phyloP scores from a whole-genome alignment of 2,888 invertebrate species.

The Drosophila engyochracea region DNA sequence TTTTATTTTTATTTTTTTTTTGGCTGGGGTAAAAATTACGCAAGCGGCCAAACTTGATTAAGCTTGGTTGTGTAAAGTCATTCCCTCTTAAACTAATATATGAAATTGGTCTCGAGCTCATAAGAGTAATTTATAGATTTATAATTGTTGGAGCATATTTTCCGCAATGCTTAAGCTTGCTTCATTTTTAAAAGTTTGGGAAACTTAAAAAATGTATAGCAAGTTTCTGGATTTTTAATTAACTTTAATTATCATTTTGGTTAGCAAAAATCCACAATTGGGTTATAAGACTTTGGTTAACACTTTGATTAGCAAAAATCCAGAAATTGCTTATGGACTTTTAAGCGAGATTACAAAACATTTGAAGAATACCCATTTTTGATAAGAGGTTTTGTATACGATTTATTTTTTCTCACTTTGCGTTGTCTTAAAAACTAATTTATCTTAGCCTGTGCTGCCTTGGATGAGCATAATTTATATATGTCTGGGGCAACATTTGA shows the following conservation, averaged over 20 bases:
- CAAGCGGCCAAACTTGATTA: conserved; percentile 4
- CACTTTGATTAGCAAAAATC: not conserved
- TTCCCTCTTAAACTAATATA: not conserved
- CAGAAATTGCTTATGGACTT: not conserved
- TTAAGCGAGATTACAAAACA: not conserved
- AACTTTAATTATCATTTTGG: not conserved
- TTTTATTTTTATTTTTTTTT: not conserved
- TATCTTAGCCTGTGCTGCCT: not conserved
- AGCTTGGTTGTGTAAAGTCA: not conserved
- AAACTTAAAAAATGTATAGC: not conserved
- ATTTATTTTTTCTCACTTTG: not conserved
- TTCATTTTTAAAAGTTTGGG: not conserved
- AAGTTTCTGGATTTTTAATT: not conserved
- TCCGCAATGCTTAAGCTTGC: not conserved
- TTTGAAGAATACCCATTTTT: not conserved
- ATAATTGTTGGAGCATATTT: not conserved
- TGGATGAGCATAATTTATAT: not conserved
- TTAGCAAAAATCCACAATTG: not conserved
- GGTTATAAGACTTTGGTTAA: not conserved
- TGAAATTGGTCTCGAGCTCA: not conserved
- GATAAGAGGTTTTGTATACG: not conserved
- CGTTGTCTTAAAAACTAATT: not conserved
- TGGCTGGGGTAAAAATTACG: not conserved
- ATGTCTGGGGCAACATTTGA: not conserved
- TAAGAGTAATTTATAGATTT: not conserved